Conservation (phyloP, 23 tunicate species). For the Halocynthia aurantium region DNA sequence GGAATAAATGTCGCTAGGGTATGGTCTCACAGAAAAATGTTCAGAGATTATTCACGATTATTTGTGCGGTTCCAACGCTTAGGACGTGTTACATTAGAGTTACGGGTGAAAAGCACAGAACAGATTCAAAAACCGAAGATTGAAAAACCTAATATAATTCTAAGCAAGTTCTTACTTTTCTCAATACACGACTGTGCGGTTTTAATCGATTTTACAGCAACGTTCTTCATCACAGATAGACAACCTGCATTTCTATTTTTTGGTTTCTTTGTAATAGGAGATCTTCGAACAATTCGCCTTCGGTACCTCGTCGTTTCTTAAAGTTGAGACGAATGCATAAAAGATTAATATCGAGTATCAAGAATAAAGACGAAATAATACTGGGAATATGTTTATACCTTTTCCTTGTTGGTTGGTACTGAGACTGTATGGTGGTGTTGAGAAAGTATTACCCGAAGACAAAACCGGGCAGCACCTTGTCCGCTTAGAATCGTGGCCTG, state of each 20-base stretch:
- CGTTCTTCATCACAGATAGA: background rate
- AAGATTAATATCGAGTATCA: too few species aligned
- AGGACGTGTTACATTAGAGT: too few species aligned
- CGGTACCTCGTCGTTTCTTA: background rate
- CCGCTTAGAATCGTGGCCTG: background rate
- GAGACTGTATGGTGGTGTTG: constrained; percentile 60
- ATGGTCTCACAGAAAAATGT: too few species aligned
- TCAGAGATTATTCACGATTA: too few species aligned
- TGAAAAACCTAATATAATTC: too few species aligned
- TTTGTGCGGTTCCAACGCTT: too few species aligned
- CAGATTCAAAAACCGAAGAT: too few species aligned
- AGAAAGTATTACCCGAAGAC: constrained; percentile 12
- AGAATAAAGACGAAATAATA: too few species aligned
- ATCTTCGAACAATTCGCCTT: background rate
- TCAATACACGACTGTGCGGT: constrained; percentile 5
- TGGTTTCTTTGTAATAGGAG: background rate
- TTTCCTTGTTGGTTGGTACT: background rate
- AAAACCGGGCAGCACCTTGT: constrained; percentile 18
- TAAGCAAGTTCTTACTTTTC: background rate
- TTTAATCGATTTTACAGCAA: background rate
- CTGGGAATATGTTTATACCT: too few species aligned
- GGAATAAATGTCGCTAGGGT: too few species aligned
- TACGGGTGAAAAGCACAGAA: too few species aligned
- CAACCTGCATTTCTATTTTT: background rate
- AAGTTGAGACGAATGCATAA: background rate